phyloP scores from a whole-genome alignment of 2,888 invertebrate genomes.

The Sinohyriopsis cumingii region DNA sequence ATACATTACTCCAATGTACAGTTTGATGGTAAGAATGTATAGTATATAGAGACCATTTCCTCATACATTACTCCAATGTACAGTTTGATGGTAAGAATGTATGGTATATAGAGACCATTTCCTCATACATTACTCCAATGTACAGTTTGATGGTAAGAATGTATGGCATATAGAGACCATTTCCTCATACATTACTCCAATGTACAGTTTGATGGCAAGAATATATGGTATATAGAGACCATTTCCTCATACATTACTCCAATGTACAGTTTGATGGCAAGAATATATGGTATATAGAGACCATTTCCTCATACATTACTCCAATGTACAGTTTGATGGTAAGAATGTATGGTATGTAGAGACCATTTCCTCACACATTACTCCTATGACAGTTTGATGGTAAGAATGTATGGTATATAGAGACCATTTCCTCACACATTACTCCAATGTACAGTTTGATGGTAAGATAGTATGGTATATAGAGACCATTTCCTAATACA shows the following conservation, averaged over 20 bases:
- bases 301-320: constrained; percentile 81
- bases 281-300: no score
- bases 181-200: constrained; percentile 88
- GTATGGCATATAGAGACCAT: not conserved
- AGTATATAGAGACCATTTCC: not conserved
- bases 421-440: constrained; percentile 76
- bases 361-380: not conserved
- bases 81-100: constrained; percentile 83
- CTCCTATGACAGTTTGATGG: not conserved
- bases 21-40: not conserved
- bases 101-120: not conserved
- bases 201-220: constrained; percentile 86
- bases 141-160: not conserved
- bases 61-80: constrained; percentile 91
- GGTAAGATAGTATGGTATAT: constrained; percentile 74
- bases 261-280: not conserved
- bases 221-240: not conserved
- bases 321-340: constrained; percentile 92
- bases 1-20: no score
- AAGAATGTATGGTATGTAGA: constrained; percentile 42
- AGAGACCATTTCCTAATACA: not conserved
- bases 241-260: not conserved
- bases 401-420: no score
- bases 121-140: not conserved
- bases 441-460: constrained; percentile 92